Evolutionary conservation across 92 coral and sea anemone genomes (phyloP).

Genomic region (Phenganax stokvisi): DNA sequence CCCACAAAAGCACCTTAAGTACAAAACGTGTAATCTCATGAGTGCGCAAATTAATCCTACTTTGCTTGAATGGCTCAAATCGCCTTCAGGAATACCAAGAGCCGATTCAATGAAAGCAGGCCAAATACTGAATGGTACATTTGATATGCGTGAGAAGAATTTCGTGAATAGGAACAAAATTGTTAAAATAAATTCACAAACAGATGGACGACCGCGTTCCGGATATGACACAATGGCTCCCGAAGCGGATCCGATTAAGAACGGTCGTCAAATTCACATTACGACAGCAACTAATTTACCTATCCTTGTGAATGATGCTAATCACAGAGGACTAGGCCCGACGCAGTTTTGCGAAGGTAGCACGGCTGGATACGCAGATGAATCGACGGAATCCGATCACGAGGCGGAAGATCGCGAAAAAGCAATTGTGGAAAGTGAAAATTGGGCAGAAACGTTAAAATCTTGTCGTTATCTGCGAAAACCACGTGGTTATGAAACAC

Average conservation of each 20-base stretch:
- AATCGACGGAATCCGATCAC: conserved; percentile 10
- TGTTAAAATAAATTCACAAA: conserved; percentile 1
- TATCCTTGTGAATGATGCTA: neutral
- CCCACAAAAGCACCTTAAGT: neutral
- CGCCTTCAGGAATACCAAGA: neutral
- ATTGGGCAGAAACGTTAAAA: conserved; percentile 28
- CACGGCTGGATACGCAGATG: neutral
- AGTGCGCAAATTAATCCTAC: neutral
- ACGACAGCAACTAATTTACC: neutral
- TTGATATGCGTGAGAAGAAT: conserved; percentile 24
- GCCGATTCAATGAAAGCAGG: neutral
- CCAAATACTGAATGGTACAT: neutral
- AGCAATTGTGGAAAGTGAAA: conserved; percentile 1
- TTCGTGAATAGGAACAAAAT: neutral
- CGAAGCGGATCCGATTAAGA: conserved; percentile 5
- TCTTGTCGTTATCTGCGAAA: conserved; percentile 34
- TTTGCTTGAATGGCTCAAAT: neutral
- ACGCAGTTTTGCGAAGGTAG: conserved; percentile 1
- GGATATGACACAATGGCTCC: conserved; percentile 2
- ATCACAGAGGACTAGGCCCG: too few species aligned
- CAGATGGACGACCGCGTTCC: conserved; percentile 17
- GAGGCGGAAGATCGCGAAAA: conserved; percentile 4
- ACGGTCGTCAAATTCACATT: conserved; percentile 8
- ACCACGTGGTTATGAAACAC: conserved; percentile 33
- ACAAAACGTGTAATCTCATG: neutral